Percentiles rank a stretch among this genome's conserved stretches.
These are phyloP conservation scores for Meliscaeva auricollis DNA, from an alignment of 2,888 invertebrate genomes.

Conservation along the genomic window DNA sequence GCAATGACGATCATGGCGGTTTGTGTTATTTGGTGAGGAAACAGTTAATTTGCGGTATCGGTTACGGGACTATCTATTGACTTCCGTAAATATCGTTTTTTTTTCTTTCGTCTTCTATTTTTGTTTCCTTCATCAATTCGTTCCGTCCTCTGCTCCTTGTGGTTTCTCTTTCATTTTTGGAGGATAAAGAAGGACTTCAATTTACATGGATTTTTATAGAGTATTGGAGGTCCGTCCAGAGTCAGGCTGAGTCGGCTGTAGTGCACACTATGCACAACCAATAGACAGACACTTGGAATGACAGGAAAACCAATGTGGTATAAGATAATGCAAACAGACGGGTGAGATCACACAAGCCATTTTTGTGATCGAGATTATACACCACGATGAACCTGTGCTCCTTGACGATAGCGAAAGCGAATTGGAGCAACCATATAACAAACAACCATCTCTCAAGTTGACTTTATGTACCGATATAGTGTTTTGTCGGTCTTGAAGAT, in stretches of 20 bases:
- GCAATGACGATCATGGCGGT: no score
- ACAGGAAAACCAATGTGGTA: slow-evolving; percentile 75
- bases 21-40: slow-evolving; percentile 77
- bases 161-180: slow-evolving; percentile 72
- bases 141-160: not conserved
- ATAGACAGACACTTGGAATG: slow-evolving; percentile 75
- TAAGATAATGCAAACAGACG: slow-evolving; percentile 75
- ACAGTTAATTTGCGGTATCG: slow-evolving; percentile 77
- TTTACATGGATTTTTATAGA: slow-evolving; percentile 38
- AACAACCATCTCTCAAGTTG: not conserved
- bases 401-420: slow-evolving; percentile 75
- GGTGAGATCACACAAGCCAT: slow-evolving; percentile 70
- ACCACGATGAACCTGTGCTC: slow-evolving; percentile 73
- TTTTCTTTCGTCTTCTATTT: slow-evolving; percentile 69
- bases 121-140: slow-evolving; percentile 62
- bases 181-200: slow-evolving; percentile 56
- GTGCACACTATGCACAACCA: no score
- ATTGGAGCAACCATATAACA: slow-evolving; percentile 58
- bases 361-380: slow-evolving; percentile 64
- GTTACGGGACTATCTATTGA: slow-evolving; percentile 76
- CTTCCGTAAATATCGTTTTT: slow-evolving; percentile 77
- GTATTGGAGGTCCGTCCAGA: slow-evolving; percentile 52
- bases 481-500: not conserved
- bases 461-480: no score
- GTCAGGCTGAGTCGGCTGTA: slow-evolving; percentile 15